Percentiles rank a stretch among this genome's conserved stretches.
Conservation (phyloP, 2,888 invertebrate species). For the Drosophila robusta region DNA sequence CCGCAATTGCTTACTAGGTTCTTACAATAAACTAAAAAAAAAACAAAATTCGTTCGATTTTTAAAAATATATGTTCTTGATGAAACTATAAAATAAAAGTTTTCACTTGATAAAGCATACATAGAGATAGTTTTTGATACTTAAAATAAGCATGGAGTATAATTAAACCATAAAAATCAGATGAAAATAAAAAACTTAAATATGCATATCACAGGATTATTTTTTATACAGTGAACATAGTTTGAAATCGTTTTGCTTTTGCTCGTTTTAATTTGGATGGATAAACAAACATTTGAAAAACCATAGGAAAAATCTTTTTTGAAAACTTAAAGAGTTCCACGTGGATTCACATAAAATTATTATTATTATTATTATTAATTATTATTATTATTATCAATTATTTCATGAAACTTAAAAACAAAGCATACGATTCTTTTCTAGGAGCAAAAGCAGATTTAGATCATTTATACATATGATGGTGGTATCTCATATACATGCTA, state of each 20-base stretch:
- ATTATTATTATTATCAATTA: constrained; percentile 64
- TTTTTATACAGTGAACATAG: constrained; percentile 41
- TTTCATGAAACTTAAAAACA: constrained; percentile 61
- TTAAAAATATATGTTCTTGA: constrained; percentile 7
- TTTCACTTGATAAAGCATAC: constrained; percentile 27
- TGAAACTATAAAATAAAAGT: constrained; percentile 1
- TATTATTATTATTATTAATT: no score
- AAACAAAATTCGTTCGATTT: constrained; percentile 54
- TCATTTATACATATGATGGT: constrained; percentile 8
- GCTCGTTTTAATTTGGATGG: not conserved
- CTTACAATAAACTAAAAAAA: constrained; percentile 25
- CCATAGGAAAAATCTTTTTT: not conserved
- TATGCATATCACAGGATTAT: constrained; percentile 70
- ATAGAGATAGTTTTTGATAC: constrained; percentile 20
- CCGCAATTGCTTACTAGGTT: constrained; percentile 7
- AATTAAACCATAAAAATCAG: constrained; percentile 1
- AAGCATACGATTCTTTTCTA: constrained; percentile 28
- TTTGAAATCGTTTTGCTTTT: constrained; percentile 27
- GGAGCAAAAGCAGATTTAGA: constrained; percentile 41
- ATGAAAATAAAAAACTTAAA: constrained; percentile 46
- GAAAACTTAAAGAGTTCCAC: not conserved
- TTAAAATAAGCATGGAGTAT: constrained; percentile 15
- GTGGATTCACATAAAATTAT: constrained; percentile 13
- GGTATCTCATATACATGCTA: constrained; percentile 9
- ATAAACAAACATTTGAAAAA: not conserved